Evolutionary conservation across 1,140 invertebrate species (phyloP), one percentile per base, ranked within the genome.

Genomic region (Eupeodes corollae): DNA sequence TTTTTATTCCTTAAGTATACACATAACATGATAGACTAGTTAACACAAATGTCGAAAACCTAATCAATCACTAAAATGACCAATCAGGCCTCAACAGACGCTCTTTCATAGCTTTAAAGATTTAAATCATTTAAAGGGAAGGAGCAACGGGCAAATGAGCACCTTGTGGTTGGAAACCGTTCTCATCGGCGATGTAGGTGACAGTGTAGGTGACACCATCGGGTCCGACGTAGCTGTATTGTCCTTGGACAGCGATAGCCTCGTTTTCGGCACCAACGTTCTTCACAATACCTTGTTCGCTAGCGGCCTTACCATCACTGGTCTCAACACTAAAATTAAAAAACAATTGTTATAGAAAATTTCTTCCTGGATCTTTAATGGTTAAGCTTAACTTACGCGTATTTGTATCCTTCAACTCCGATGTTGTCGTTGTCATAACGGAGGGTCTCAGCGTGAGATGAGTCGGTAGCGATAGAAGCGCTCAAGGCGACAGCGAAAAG

Each of bases 231-330:
- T 30, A 51, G 26, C 42, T 35, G 46, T 14, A 47, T 10, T 38
- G 42, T 19, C 46, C 46, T 10, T 21, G 21, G 13, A 47, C 46
- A 5, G 6, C 38, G 1, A 77, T 58, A 13, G 69, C 68, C 53
- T 75, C 72, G 46, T 77, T 66, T 50, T 77, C 63, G 21, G 71
- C 67, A 52, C 73, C 70, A 13, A 63, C 49, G 51, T 77, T 73
- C 54, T 73, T 74, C 50, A 76, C 67, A 39, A 72, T 65, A 0
- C 75, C 81, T 44, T 70, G 65, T 57, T 83, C 79, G 52, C 14
- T 77, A 79, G 8, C 80, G 80, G 54, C 83, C 13, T 76, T 79
- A 76, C 11, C 70, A 79, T 6, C 79, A 77, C 53, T 81, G 78
- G 79, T 78, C 54, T 81, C 79, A 57, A 13, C 40, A 38, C 48